Percentiles rank a stretch among this genome's conserved stretches.
Conservation (phyloP, 2,888 invertebrate genomes). For the Philereme transversata region DNA sequence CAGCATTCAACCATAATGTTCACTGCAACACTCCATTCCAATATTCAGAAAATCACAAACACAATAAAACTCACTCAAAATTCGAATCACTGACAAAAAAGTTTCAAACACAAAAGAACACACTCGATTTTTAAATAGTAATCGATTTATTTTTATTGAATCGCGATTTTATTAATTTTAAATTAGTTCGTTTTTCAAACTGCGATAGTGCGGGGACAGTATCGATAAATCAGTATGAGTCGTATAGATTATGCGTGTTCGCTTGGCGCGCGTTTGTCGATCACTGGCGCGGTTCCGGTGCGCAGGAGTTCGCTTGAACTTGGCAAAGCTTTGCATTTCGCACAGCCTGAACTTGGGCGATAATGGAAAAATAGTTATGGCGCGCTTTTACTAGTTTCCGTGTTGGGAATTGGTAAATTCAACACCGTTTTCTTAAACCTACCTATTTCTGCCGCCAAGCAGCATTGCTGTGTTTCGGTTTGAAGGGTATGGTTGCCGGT, state of each 20-base stretch:
- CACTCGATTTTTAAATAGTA: constrained; percentile 10
- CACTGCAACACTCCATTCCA: constrained; percentile 29
- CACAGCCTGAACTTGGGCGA: constrained; percentile 31
- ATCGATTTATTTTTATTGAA: background rate
- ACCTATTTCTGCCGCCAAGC: too few species aligned
- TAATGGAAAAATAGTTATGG: constrained; percentile 20
- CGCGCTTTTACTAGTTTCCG: constrained; percentile 12
- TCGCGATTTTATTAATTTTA: background rate
- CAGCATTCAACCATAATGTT: constrained; percentile 30
- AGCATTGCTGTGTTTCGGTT: too few species aligned
- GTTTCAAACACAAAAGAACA: constrained; percentile 13
- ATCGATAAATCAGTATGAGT: constrained; percentile 48
- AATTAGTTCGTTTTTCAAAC: constrained; percentile 16
- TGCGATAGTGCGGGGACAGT: constrained; percentile 21
- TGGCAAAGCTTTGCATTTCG: constrained; percentile 68
- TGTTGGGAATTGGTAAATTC: constrained; percentile 2
- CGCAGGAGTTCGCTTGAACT: constrained; percentile 70
- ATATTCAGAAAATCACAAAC: constrained; percentile 20
- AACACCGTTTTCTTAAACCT: background rate
- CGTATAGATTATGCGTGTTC: constrained; percentile 64
- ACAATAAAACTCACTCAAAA: constrained; percentile 27
- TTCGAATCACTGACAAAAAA: constrained; percentile 15
- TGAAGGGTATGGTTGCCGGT: too few species aligned
- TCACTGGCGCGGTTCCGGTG: constrained; percentile 65
- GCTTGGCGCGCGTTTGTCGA: constrained; percentile 68